Percentiles rank a stretch among this genome's conserved stretches.
Conservation (phyloP, 2,888 invertebrate genomes). For the Meandrusa payeni region DNA sequence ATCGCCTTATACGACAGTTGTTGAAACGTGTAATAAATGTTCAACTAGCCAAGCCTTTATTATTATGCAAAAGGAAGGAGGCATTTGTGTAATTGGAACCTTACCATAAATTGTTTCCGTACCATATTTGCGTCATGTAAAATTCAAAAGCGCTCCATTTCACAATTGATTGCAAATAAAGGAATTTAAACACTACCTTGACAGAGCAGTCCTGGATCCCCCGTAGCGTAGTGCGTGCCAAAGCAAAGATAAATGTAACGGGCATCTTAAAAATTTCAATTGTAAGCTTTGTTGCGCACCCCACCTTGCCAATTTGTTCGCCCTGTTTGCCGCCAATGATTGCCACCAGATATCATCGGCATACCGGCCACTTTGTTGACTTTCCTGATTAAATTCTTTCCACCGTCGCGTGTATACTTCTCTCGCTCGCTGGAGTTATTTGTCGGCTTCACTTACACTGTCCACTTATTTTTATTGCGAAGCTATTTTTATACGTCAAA, state of each 20-base stretch:
- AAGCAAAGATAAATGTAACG: slow-evolving; percentile 68
- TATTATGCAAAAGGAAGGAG: no score
- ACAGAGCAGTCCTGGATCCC: slow-evolving; percentile 51
- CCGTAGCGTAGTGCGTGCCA: slow-evolving; percentile 65
- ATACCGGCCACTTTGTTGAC: slow-evolving; percentile 60
- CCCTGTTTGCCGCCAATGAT: slow-evolving; percentile 58
- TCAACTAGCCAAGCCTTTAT: no score
- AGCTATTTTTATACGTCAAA: slow-evolving; percentile 27
- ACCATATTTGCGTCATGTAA: slow-evolving; percentile 55
- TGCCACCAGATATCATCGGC: slow-evolving; percentile 68
- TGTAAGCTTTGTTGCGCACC: slow-evolving; percentile 66
- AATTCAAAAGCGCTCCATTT: slow-evolving; percentile 47
- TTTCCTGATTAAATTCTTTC: slow-evolving; percentile 73
- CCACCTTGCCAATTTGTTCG: slow-evolving; percentile 69
- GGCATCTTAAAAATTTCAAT: slow-evolving; percentile 77
- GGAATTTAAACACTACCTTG: slow-evolving; percentile 50
- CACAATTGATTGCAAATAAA: slow-evolving; percentile 54
- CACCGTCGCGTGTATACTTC: slow-evolving; percentile 48
- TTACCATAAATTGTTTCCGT: no score
- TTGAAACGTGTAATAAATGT: no score
- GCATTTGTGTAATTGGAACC: no score
- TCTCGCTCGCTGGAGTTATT: slow-evolving; percentile 48
- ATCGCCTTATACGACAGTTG: no score
- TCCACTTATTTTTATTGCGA: slow-evolving; percentile 37
- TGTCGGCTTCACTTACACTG: slow-evolving; percentile 43